Conservation (phyloP, 2,797 vertebrate species). For the Heterohyrax brucei region DNA sequence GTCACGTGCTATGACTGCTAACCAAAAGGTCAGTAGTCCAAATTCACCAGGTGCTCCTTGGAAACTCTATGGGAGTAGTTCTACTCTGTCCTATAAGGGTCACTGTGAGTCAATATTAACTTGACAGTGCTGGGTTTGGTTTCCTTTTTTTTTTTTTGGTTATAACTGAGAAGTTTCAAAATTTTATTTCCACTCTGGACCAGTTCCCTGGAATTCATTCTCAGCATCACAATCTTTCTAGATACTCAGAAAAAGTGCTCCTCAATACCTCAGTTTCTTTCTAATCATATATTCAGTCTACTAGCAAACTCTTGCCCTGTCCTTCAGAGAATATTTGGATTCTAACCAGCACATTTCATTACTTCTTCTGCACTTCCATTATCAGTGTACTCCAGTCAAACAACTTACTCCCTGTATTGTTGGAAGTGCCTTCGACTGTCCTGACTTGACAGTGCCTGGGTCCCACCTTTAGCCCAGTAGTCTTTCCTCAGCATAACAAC, state of each 20-base stretch:
- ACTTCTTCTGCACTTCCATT: not conserved
- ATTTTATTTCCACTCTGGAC: not conserved
- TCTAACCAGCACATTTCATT: not conserved
- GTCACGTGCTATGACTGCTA: too few relatives aligned
- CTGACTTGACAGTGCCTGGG: not conserved
- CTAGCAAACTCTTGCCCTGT: not conserved
- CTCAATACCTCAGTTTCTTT: not conserved
- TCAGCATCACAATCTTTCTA: not conserved
- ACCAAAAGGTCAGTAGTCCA: too few relatives aligned
- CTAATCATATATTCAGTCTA: not conserved
- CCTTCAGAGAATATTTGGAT: not conserved
- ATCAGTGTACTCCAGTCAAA: not conserved
- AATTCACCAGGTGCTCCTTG: too few relatives aligned
- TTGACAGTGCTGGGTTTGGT: too few relatives aligned
- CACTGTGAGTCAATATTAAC: too few relatives aligned
- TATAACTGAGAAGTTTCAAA: not conserved
- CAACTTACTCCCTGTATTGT: accelerated
- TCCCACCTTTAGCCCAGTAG: not conserved
- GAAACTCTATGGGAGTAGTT: too few relatives aligned
- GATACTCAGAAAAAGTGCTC: not conserved
- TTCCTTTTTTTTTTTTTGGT: too few relatives aligned
- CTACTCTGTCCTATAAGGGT: too few relatives aligned
- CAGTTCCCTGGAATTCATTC: not conserved
- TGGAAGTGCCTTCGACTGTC: not conserved
- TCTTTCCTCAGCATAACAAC: not conserved